Evolutionary conservation across 2,113 vertebrate genomes (phyloP).

Genomic region (Nothoprocta pentlandii): DNA sequence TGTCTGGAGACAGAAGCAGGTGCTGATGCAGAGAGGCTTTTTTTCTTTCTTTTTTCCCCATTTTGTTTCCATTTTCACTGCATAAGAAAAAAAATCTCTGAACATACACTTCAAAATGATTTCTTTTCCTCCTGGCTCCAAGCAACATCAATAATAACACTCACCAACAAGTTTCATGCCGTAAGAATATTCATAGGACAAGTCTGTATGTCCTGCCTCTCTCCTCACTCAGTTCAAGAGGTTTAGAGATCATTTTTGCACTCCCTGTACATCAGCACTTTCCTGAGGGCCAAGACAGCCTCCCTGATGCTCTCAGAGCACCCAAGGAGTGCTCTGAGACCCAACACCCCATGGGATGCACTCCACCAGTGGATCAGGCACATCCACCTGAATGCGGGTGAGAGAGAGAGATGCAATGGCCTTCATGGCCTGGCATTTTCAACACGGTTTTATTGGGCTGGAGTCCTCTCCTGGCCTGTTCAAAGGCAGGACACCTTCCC

Average conservation of each 20-base stretch:
- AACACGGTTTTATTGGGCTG: neutral
- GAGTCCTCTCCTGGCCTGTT: neutral
- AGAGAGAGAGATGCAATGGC: neutral
- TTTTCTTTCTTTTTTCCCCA: neutral
- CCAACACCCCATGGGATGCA: rapidly evolving
- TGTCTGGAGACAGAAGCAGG: slow-evolving; percentile 77
- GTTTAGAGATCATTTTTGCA: neutral
- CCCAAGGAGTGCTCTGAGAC: neutral
- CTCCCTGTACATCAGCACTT: neutral
- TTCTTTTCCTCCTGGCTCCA: slow-evolving; percentile 58
- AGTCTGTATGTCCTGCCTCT: neutral
- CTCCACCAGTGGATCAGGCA: neutral
- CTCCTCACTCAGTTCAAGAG: neutral
- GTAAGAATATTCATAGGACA: neutral
- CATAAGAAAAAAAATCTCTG: slow-evolving; percentile 45
- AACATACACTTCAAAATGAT: slow-evolving; percentile 66
- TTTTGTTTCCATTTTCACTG: slow-evolving; percentile 78
- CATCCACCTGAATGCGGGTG: rapidly evolving
- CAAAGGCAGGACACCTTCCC: neutral
- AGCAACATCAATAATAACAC: slow-evolving; percentile 54
- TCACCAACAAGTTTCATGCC: slow-evolving; percentile 16
- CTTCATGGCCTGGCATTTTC: neutral
- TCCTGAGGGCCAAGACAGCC: neutral
- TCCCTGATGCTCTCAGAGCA: neutral
- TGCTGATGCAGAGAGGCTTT: slow-evolving; percentile 31